Evolutionary conservation across 92 coral and sea anemone species (phyloP).

Genomic region (Umimayanthus chanpuru): DNA sequence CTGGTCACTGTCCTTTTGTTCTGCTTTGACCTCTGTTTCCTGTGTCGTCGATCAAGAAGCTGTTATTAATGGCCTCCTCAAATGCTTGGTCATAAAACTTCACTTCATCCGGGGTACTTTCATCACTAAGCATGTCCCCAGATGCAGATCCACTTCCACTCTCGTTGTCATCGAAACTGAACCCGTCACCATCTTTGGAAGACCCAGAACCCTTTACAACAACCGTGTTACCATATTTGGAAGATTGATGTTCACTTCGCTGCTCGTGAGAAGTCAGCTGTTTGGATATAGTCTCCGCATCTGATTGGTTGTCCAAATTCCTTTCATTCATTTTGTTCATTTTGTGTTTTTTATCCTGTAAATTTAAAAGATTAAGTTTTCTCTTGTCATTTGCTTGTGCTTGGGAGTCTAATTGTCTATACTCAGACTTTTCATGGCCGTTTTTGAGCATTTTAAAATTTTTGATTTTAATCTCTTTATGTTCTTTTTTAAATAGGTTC

Average conservation of each 20-base stretch:
- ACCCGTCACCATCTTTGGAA: not conserved
- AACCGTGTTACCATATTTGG: not conserved
- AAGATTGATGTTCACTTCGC: not conserved
- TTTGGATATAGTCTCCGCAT: not conserved
- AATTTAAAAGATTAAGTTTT: not conserved
- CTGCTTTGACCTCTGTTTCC: not conserved
- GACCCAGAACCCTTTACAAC: not conserved
- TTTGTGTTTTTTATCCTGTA: not conserved
- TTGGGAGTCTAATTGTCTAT: not conserved
- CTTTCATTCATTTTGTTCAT: not conserved
- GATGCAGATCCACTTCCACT: not conserved
- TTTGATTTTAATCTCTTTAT: not conserved
- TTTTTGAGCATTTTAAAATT: not conserved
- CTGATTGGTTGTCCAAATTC: not conserved
- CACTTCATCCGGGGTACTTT: not conserved
- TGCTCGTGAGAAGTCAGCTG: not conserved
- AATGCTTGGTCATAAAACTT: constrained; percentile 9
- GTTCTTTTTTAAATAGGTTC: not conserved
- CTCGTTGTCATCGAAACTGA: not conserved
- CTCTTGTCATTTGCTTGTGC: not conserved
- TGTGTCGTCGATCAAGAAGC: constrained; percentile 3
- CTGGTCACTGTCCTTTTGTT: too few species aligned
- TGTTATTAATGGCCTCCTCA: constrained; percentile 9
- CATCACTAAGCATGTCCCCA: not conserved
- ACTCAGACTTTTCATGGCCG: not conserved